Percentiles rank a stretch among this genome's conserved stretches.
phyloP scores from a whole-genome alignment of 2,113 vertebrate genomes.

The Craseonycteris thonglongyai region DNA sequence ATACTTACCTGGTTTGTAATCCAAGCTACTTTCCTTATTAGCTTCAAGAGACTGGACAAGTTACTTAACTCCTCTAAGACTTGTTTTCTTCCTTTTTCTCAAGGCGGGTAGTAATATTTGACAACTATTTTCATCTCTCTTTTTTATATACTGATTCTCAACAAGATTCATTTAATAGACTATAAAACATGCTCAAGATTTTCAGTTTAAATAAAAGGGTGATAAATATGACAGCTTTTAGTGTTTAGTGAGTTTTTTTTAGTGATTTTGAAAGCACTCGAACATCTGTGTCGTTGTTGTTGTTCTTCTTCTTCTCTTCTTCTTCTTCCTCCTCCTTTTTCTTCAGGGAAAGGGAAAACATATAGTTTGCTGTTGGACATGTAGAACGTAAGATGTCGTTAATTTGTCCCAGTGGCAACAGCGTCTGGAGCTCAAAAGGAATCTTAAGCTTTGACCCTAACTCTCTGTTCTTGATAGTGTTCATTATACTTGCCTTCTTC shows the following conservation, averaged over 20 bases:
- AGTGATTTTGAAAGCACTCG: background rate
- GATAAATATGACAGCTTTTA: background rate
- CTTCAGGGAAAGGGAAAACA: background rate
- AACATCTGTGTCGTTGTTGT: background rate
- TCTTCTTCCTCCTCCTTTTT: too few relatives aligned
- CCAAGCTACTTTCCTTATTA: background rate
- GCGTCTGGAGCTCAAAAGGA: background rate
- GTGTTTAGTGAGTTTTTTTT: background rate
- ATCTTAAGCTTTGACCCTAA: background rate
- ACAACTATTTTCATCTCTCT: background rate
- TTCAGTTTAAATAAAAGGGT: background rate
- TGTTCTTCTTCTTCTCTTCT: background rate
- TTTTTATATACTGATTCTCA: background rate
- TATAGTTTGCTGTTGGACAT: background rate
- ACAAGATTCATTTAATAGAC: background rate
- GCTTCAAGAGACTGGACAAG: background rate
- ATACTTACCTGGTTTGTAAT: background rate
- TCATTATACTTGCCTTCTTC: background rate
- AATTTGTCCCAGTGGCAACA: background rate
- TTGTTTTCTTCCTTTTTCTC: slow-evolving; percentile 12
- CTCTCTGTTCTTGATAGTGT: background rate
- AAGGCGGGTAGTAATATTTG: background rate
- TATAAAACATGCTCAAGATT: background rate
- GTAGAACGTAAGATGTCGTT: background rate
- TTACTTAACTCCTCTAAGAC: background rate